phyloP scores from a whole-genome alignment of 2,888 invertebrate genomes.

The Euzophera pinguis region DNA sequence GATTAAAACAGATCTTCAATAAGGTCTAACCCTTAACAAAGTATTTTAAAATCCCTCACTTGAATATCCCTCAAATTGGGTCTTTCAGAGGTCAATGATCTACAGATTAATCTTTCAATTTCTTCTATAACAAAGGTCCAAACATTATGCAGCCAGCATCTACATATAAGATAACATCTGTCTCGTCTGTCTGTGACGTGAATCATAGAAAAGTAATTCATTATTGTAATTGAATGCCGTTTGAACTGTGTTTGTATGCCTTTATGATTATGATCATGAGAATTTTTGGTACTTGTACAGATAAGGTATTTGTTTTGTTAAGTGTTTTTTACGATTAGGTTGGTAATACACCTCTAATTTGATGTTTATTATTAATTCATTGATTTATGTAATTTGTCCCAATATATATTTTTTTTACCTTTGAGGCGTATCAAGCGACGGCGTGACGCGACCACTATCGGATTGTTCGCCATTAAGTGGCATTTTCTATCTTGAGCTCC shows the following conservation, averaged over 20 bases:
- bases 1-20: not conserved
- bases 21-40: slow-evolving; percentile 19
- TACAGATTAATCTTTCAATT: slow-evolving; percentile 48
- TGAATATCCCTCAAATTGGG: slow-evolving; percentile 48
- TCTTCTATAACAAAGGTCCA: slow-evolving; percentile 1
- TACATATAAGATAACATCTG: slow-evolving; percentile 10
- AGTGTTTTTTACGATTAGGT: not conserved
- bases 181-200: not conserved
- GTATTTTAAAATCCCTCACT: slow-evolving; percentile 17
- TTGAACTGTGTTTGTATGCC: not conserved
- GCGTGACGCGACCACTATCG: too few species aligned
- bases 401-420: too few species aligned
- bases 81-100: slow-evolving; percentile 43
- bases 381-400: too few species aligned
- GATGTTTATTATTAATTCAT: too few species aligned
- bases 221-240: not conserved
- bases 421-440: too few species aligned
- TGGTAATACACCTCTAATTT: not conserved
- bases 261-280: slow-evolving; percentile 7
- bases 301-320: not conserved
- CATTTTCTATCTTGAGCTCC: too few species aligned
- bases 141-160: slow-evolving; percentile 5
- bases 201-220: slow-evolving; percentile 11
- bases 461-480: too few species aligned
- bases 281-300: not conserved